Evolutionary conservation across 2,888 invertebrate genomes (phyloP).

Genomic region (Philereme transversata): DNA sequence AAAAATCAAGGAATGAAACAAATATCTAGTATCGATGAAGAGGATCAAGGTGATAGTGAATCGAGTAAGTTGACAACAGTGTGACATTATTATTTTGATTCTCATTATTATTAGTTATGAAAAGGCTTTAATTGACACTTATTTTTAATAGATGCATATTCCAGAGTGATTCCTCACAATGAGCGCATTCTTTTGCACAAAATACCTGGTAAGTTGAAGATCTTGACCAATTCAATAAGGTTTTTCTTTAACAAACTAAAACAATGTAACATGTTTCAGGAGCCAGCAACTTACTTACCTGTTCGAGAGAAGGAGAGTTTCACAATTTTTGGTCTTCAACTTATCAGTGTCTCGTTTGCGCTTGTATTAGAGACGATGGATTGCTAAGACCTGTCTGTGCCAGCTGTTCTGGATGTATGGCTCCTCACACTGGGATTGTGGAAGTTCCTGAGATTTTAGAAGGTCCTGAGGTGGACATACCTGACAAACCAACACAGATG

Average conservation of each 20-base stretch:
- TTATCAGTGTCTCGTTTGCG: slow-evolving; percentile 61
- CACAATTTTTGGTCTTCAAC: slow-evolving; percentile 51
- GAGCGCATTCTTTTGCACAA: slow-evolving; percentile 52
- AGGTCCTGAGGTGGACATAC: not conserved
- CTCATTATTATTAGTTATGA: not conserved
- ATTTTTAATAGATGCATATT: slow-evolving; percentile 48
- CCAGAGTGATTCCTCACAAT: slow-evolving; percentile 48
- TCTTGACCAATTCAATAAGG: not conserved
- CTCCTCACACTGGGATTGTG: slow-evolving; percentile 5
- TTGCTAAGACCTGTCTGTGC: slow-evolving; percentile 58
- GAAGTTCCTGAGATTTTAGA: slow-evolving; percentile 9
- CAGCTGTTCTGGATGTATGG: slow-evolving; percentile 52
- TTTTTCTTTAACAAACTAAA: not conserved
- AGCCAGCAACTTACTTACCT: slow-evolving; percentile 45
- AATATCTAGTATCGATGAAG: not conserved
- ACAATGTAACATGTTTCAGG: slow-evolving; percentile 44
- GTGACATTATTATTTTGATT: no score
- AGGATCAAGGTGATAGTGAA: not conserved
- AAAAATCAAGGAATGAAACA: not conserved
- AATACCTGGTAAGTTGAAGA: slow-evolving; percentile 50
- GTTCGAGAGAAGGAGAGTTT: slow-evolving; percentile 57
- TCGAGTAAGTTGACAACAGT: slow-evolving; percentile 2
- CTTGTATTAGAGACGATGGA: slow-evolving; percentile 53
- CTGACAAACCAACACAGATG: slow-evolving; percentile 9
- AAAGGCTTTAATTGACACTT: not conserved